phyloP scores from a whole-genome alignment of 1,140 invertebrate genomes.

The Colletes gigas region DNA sequence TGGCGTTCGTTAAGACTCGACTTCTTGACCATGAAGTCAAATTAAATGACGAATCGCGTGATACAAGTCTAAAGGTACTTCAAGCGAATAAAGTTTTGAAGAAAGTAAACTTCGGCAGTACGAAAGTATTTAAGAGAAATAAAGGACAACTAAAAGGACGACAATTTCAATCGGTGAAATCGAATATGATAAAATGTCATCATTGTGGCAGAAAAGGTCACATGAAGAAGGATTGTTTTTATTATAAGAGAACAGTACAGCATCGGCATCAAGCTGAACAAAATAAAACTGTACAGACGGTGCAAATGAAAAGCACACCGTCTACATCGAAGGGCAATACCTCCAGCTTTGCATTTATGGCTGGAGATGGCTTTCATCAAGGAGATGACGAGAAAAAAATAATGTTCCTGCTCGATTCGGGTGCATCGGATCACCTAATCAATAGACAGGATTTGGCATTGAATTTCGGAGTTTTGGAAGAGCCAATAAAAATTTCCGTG shows the following conservation, averaged over 20 bases:
- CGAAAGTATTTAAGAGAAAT: neutral
- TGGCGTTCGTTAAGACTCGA: neutral
- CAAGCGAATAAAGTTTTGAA: neutral
- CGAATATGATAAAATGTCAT: neutral
- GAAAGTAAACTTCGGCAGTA: neutral
- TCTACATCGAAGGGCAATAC: neutral
- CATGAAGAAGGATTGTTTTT: neutral
- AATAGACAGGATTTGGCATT: constrained; percentile 64
- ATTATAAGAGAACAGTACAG: neutral
- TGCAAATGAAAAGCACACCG: neutral
- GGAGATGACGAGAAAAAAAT: neutral
- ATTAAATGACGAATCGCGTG: neutral
- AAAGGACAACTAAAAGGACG: neutral
- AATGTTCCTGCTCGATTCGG: constrained; percentile 41
- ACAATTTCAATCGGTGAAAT: neutral
- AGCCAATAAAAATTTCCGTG: constrained; percentile 55
- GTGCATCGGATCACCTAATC: constrained; percentile 60
- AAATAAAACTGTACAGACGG: neutral
- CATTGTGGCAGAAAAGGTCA: constrained; percentile 5
- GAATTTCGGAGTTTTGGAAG: constrained; percentile 32
- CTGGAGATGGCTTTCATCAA: neutral
- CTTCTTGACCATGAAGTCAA: neutral
- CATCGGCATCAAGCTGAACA: neutral
- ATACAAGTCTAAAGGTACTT: neutral
- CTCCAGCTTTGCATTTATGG: neutral